A percentile compares a stretch with the other conserved stretches of the same genome.
Conservation (phyloP, 2,888 invertebrate species). For the Caenorhabditis sp. region DNA sequence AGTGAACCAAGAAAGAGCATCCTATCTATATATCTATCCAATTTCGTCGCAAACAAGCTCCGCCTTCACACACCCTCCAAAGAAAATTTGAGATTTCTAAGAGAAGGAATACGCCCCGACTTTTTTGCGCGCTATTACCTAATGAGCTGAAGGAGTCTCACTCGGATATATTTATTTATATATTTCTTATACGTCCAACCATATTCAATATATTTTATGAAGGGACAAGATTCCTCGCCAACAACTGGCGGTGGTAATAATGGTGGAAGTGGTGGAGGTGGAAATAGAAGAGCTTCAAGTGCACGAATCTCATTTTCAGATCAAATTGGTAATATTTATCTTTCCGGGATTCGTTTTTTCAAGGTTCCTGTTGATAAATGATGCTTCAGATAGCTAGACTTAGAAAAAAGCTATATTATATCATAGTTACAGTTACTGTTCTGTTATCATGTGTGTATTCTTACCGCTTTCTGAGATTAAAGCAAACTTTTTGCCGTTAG, state of each 20-base stretch:
- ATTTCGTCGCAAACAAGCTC: background rate
- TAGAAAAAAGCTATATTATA: no score
- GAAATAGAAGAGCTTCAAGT: conserved; percentile 42
- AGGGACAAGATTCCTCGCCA: conserved; percentile 20
- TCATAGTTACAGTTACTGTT: no score
- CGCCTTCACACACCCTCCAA: background rate
- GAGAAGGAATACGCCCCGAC: background rate
- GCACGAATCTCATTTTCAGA: conserved; percentile 51
- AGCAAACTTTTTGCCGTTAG: no score
- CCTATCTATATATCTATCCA: background rate
- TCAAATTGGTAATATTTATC: conserved; percentile 40
- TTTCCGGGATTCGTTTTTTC: background rate
- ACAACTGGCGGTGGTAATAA: conserved; percentile 24
- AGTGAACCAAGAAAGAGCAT: background rate
- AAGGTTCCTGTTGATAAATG: no score
- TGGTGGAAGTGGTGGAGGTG: conserved; percentile 26
- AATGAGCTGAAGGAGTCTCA: background rate
- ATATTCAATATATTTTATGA: background rate
- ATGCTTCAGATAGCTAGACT: no score
- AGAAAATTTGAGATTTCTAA: background rate
- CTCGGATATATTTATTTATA: background rate
- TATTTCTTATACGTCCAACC: background rate
- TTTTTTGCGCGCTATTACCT: background rate
- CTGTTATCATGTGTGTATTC: no score
- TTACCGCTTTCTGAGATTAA: no score